phyloP scores from a whole-genome alignment of 2,113 vertebrate genomes.

The Ursus arctos region DNA sequence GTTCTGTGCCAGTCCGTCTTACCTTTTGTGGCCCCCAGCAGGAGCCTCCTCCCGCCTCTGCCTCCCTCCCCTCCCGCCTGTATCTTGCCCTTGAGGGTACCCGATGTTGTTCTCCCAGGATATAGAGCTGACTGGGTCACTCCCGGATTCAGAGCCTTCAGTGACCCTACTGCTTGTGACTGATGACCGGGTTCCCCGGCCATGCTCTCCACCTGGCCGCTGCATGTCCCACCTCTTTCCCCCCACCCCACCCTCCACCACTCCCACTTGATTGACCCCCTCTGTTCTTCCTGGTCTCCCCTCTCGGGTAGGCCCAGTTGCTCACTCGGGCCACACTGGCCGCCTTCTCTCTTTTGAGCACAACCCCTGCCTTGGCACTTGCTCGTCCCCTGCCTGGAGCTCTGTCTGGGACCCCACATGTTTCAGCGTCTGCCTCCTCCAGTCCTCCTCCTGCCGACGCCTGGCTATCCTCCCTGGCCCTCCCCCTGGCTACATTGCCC shows the following conservation, averaged over 20 bases:
- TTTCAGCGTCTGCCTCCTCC: not conserved
- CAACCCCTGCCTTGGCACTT: not conserved
- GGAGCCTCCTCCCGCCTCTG: not conserved
- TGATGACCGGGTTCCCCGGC: rapidly evolving
- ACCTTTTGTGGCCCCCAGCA: not conserved
- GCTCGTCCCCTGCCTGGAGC: not conserved
- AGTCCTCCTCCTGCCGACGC: too few relatives aligned
- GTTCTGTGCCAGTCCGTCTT: not conserved
- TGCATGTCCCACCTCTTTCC: not conserved
- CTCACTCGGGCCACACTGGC: not conserved
- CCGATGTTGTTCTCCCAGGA: rapidly evolving
- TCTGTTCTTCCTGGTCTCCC: not conserved
- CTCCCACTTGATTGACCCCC: not conserved
- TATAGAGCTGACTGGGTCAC: rapidly evolving
- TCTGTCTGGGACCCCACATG: not conserved
- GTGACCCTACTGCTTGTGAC: not conserved
- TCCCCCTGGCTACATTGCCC: not conserved
- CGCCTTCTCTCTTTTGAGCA: conserved; percentile 7
- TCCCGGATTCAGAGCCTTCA: not conserved
- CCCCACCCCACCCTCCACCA: not conserved
- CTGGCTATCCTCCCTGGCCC: not conserved
- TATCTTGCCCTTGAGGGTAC: not conserved
- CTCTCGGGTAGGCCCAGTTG: not conserved
- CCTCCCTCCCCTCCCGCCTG: not conserved
- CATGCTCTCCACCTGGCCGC: rapidly evolving